Base-by-base conservation (phyloP, 2,888 invertebrate genomes). In the Polylopha cassiicola region DNA sequence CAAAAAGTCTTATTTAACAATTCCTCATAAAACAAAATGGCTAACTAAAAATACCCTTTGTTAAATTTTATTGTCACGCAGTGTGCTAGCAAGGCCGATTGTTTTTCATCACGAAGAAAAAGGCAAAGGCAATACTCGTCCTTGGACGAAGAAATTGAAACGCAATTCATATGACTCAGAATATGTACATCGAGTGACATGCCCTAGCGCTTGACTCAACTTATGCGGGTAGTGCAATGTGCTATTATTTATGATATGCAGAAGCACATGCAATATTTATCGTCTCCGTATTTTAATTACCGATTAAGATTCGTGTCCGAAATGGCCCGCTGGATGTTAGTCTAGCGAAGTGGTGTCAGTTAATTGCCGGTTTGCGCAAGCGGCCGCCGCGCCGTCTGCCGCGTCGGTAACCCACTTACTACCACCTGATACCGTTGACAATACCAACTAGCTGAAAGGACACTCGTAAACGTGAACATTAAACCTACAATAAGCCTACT, bases 361-460 rank as follows among this genome's bases (percentile, higher is more conserved):
- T 65, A 68, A 65, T 71, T 63, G 59, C 63, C 65, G 65, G 67
- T 65, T 64, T 51, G 57, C 52, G 63, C 52, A 55, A 58, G 46
- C 65, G 58, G 64, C 56, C 71, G 74, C 74, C 74, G 73, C 65
- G 77, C 81, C 64, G 81, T 79, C 80, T 76, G 66, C 64, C 60
- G 52, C 55, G 51, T 48, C 55, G 47, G 49, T 61, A 72, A 70
- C 73, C 70, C 57, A 72, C 72, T 71, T 72, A 60, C 58, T 45
- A 48, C 50, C 52, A 51, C 51, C 50, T 34, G 22, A 37, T 39
- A 50, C 44, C 22, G 31, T 32, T 34, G 34, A 36, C 41, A 26
- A 30, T 36, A 30, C 26, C 30, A 29, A 21, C 23, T n/a, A n/a
- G 29, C 39, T 15, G 14, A 29, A 41, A 33, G 41, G 36, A 41